Conservation (phyloP, 2,113 vertebrate species). For the Indicator maculatus region DNA sequence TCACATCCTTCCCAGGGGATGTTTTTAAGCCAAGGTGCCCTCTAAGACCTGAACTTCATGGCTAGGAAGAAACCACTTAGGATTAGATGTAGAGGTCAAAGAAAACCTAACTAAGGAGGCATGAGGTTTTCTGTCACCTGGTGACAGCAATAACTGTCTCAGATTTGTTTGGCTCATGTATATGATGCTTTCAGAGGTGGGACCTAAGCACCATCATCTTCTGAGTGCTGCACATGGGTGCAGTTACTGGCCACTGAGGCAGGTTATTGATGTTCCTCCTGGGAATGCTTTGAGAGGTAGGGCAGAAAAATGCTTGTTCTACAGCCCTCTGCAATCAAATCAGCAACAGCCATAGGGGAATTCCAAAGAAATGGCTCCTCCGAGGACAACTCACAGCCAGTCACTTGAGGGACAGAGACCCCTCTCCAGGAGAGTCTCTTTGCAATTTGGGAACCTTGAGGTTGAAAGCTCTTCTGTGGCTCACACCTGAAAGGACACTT, state of each 20-base stretch:
- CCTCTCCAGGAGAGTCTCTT: neutral
- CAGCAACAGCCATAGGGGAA: neutral
- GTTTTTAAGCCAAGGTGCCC: neutral
- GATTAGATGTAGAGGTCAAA: neutral
- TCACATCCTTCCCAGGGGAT: neutral
- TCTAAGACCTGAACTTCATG: neutral
- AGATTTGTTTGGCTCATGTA: neutral
- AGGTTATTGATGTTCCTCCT: neutral
- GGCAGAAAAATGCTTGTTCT: neutral
- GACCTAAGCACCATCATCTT: fast-evolving
- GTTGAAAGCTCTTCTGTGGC: fast-evolving
- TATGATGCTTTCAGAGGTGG: neutral
- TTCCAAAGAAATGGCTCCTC: neutral
- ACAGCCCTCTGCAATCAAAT: neutral
- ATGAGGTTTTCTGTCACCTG: neutral
- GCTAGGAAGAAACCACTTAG: neutral
- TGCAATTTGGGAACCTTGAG: neutral
- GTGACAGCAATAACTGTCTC: neutral
- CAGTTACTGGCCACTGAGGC: neutral
- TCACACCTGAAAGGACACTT: neutral
- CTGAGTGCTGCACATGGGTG: neutral
- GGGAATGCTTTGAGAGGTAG: neutral
- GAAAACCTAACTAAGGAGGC: neutral
- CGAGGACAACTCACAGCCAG: fast-evolving
- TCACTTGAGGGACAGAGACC: neutral